Conservation (phyloP, 2,113 vertebrate genomes). For the Oxygymnocypris stewartii region DNA sequence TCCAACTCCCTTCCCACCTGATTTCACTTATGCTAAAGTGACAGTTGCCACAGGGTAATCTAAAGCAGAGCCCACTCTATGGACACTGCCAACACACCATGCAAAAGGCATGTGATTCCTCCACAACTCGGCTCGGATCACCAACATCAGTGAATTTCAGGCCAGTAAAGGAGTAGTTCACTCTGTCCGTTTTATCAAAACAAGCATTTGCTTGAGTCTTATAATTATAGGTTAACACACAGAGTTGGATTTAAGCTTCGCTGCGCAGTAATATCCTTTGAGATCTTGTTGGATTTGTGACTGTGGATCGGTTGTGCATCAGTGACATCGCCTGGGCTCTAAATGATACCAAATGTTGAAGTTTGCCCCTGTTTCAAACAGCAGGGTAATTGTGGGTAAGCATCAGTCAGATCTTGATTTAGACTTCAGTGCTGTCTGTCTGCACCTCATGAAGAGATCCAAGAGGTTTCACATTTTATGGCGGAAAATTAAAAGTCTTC, state of each 20-base stretch:
- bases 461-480: constrained; percentile 52
- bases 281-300: constrained; percentile 58
- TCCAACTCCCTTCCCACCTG: constrained; percentile 54
- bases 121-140: constrained; percentile 40
- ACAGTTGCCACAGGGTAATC: constrained; percentile 53
- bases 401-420: constrained; percentile 54
- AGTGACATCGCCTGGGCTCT: constrained; percentile 47
- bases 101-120: constrained; percentile 41
- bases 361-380: constrained; percentile 54
- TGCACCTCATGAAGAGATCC: constrained; percentile 55
- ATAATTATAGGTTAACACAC: constrained; percentile 56
- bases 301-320: constrained; percentile 54
- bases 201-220: constrained; percentile 46
- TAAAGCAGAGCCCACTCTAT: constrained; percentile 47
- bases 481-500: constrained; percentile 57
- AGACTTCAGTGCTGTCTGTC: constrained; percentile 56
- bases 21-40: constrained; percentile 56
- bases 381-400: constrained; percentile 54
- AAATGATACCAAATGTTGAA: constrained; percentile 59
- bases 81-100: constrained; percentile 41
- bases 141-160: constrained; percentile 44
- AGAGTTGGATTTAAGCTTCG: constrained; percentile 43
- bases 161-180: constrained; percentile 47
- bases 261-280: constrained; percentile 51
- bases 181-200: constrained; percentile 44